Conservation (phyloP, 2,113 vertebrate genomes). For the Nothocercus julius region DNA sequence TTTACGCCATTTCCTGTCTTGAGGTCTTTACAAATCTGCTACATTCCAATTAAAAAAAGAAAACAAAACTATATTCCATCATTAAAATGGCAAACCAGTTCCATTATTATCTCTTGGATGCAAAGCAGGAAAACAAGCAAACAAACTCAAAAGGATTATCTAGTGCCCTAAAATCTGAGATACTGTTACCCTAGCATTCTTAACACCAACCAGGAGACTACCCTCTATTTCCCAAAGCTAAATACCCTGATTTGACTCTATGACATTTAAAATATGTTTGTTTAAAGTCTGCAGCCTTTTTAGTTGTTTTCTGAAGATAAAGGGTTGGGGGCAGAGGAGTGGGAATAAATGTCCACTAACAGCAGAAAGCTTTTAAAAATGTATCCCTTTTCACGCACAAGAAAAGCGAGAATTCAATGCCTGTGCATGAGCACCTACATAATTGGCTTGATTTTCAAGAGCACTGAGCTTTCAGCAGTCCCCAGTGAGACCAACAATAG, state of each 20-base stretch:
- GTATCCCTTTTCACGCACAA: not conserved
- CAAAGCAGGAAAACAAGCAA: not conserved
- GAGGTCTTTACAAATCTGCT: not conserved
- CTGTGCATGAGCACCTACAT: constrained; percentile 31
- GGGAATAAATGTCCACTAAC: not conserved
- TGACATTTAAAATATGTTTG: not conserved
- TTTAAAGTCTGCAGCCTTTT: not conserved
- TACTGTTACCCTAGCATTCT: not conserved
- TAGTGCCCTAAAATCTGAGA: not conserved
- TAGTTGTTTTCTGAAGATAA: not conserved
- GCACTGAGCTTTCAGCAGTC: constrained; percentile 41
- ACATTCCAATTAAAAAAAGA: not conserved
- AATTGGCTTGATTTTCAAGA: constrained; percentile 54
- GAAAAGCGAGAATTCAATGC: constrained; percentile 31
- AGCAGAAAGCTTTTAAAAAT: not conserved
- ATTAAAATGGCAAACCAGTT: not conserved
- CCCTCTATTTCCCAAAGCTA: not conserved
- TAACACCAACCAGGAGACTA: not conserved
- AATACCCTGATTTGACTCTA: not conserved
- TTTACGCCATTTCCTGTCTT: not conserved
- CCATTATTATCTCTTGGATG: not conserved
- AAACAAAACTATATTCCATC: not conserved
- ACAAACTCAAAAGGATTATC: not conserved
- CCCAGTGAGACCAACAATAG: constrained; percentile 49
- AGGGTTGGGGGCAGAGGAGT: not conserved